Evolutionary conservation across 2,797 vertebrate species (phyloP), one percentile per base, ranked within the genome.

Genomic region (Rallus crepitans): DNA sequence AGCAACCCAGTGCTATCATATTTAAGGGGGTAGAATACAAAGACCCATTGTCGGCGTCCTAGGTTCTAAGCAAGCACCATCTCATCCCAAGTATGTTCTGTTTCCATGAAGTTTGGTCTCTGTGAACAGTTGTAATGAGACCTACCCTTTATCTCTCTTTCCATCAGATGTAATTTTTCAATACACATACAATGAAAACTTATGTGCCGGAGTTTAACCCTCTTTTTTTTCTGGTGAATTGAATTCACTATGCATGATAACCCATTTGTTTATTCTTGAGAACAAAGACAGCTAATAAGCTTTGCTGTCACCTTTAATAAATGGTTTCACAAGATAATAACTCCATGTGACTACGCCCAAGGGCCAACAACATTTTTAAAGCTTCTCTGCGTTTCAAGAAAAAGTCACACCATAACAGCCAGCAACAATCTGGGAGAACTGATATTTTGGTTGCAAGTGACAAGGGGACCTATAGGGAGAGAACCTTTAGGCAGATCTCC

Each of bases 291-390:
- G 52, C 66, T 91, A 95, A 93, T 88, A 90, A 84, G 92, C 93
- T 96, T 89, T 94, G 77, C 90, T 96, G 93, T 92, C 93, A 96
- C 93, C 77, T 95, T 93, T 95, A 97, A 97, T 97, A 86, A 93
- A 90, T 66, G 87, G 73, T 90, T 94, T 84, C 94, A 84, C 76
- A 90, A 95, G 92, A 90, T 95, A 95, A 87, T 93, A 89, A 63
- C 85, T 72, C 47, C 8, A n/a, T 66, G 82, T 2, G 9, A 88
- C 80, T 84, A 97, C 77, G 0, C 93, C 96, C 92, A 95, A 95
- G 59, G 78, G 59, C 64, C 92, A 92, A 93, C 90, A 96, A 93
- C 95, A 82, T 53, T 93, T 96, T 95, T 52, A 66, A 93, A 88
- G 55, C 47, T 77, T 94, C 87, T 90, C 91, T 70, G 48, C 5